A percentile compares a stretch with the other conserved stretches of the same genome.
These are phyloP conservation scores for Scartelaos histophorus DNA, from an alignment of 2,113 vertebrate genomes.

Conservation along the genomic window DNA sequence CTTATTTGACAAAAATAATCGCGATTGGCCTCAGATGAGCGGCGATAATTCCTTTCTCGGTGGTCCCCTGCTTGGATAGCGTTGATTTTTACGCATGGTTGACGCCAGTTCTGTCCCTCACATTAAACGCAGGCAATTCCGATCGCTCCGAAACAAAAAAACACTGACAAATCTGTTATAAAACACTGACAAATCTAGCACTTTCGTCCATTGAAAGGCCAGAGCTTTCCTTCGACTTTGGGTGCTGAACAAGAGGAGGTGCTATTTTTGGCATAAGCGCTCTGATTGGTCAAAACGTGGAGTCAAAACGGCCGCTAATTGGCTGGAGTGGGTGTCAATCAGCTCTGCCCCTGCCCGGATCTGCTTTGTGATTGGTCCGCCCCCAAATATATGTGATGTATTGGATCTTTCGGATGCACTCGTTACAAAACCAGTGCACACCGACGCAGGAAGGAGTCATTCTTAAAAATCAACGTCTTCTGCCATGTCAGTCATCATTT, in stretches of 20 bases:
- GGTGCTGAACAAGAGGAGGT: conserved; percentile 80
- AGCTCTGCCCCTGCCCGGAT: conserved; percentile 56
- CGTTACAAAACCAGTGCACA: background rate
- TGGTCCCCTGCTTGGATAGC: conserved; percentile 78
- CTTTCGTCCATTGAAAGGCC: conserved; percentile 79
- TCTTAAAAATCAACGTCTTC: conserved; percentile 4
- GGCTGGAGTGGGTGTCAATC: conserved; percentile 56
- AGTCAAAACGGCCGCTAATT: conserved; percentile 48
- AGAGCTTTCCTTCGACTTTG: conserved; percentile 80
- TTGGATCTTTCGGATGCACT: conserved; percentile 13
- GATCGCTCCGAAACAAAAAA: conserved; percentile 57
- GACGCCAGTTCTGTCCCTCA: conserved; percentile 67
- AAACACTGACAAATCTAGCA: conserved; percentile 71
- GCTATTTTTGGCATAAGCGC: conserved; percentile 60
- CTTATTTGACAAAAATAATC: conserved; percentile 70
- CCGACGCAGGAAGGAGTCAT: conserved; percentile 17
- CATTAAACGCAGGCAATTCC: conserved; percentile 55
- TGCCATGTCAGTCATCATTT: background rate
- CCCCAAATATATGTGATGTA: conserved; percentile 32
- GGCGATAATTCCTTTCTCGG: conserved; percentile 79
- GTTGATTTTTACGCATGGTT: conserved; percentile 80
- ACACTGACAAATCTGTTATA: conserved; percentile 65
- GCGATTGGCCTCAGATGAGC: conserved; percentile 77
- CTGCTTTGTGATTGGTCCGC: conserved; percentile 59
- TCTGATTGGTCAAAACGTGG: conserved; percentile 60